phyloP scores from a whole-genome alignment of 2,888 invertebrate species.

The Eupithecia pulchellata region DNA sequence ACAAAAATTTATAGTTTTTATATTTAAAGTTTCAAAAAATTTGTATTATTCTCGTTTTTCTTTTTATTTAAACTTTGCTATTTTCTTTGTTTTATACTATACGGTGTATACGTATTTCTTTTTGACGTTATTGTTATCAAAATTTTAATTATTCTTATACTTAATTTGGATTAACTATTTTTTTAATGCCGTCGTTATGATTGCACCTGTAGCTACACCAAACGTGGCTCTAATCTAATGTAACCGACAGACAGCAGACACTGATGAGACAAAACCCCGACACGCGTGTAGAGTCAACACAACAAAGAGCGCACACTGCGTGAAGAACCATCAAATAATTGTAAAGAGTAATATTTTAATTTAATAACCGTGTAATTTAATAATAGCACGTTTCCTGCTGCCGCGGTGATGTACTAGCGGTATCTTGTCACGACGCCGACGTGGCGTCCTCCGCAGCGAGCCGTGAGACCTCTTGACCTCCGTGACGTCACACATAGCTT shows the following conservation, averaged over 20 bases:
- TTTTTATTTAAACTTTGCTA: too few species aligned
- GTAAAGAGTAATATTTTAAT: constrained; percentile 43
- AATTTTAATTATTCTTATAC: too few species aligned
- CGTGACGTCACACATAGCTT: constrained; percentile 66
- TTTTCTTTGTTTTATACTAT: too few species aligned
- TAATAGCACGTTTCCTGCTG: constrained; percentile 67
- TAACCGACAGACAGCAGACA: constrained; percentile 25
- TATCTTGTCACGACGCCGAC: constrained; percentile 68
- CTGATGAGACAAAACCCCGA: constrained; percentile 44
- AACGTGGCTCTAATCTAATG: constrained; percentile 15
- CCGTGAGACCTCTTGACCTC: constrained; percentile 64
- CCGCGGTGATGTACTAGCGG: constrained; percentile 53
- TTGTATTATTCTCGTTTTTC: too few species aligned
- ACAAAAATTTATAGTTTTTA: too few species aligned
- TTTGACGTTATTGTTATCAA: too few species aligned
- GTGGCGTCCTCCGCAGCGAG: constrained; percentile 64
- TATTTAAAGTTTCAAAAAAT: too few species aligned
- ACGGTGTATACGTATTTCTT: too few species aligned
- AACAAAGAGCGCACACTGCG: constrained; percentile 44
- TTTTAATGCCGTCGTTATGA: background rate
- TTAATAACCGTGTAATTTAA: constrained; percentile 46
- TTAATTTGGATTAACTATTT: too few species aligned
- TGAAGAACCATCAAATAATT: constrained; percentile 52
- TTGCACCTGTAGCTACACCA: background rate
- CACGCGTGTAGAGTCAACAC: constrained; percentile 24